Evolutionary conservation across 2,888 invertebrate genomes (phyloP), one percentile per base, ranked within the genome.

Genomic region (Xestia xanthographa): DNA sequence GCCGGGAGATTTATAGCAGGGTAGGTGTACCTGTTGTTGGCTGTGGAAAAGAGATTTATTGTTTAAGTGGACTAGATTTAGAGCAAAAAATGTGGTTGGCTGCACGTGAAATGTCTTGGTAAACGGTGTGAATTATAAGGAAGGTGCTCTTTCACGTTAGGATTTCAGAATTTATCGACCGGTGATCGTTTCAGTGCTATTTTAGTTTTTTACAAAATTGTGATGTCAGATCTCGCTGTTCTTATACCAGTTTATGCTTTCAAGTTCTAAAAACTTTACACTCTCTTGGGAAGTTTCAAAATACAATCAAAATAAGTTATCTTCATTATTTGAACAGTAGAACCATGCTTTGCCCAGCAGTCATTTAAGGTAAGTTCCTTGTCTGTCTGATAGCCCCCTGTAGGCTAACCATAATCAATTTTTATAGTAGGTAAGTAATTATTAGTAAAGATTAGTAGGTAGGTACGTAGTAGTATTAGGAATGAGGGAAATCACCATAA

Each of bases 1-100:
- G 60, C 67, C 50, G 38, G 34, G 62, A 86, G 81, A 83, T 86
- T 88, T 88, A 88, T 84, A 65, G 74, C 65, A 68, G 70, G 82
- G 84, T 80, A 60, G 53, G 38, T 69, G 79, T 84, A 78, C 79
- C 79, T 76, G 70, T 69, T 75, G 66, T 63, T 26, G 62, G 66
- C 50, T 63, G 65, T 34, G 73, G 22, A 67, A 70, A 81, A 71
- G 75, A 76, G 76, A 77, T 77, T 68, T 82, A 81, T 71, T 50
- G 41, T 68, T 71, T 20, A 58, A 48, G 14, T 72, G 56, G 22
- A 58, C 60, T 62, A 66, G 43, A 20, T 83, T 34, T 68, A 60
- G 12, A 38, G 20, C 41, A 72, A 65, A 60, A 66, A 77, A 66
- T 38, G 26, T 43, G 41, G 45, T 70, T 60, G 5, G 5, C 22